Base-by-base conservation (phyloP, 2,797 vertebrate genomes). In the Pantherophis alleghaniensis region DNA sequence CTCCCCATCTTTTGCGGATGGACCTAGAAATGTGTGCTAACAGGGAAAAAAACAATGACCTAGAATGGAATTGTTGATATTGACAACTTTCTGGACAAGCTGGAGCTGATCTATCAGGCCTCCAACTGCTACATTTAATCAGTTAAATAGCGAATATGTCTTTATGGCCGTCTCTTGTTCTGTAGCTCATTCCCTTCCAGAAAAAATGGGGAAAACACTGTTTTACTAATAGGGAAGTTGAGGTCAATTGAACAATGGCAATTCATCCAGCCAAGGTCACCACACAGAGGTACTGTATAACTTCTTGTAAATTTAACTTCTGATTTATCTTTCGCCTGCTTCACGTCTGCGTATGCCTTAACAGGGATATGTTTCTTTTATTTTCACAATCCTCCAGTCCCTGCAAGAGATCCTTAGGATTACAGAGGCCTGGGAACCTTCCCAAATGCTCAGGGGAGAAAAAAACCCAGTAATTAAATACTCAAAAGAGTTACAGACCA, bases 1-100 rank as follows among this genome's bases (percentile, higher is more conserved):
- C 95, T 93, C 37, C 47, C 6, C 9, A 5, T 24, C 37, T 95
- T 96, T 95, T 93, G 92, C 91, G 94, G 90, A 61, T 86, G 60
- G 95, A 94, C 95, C 91, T 90, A 89, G 60, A 56, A 94, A 95
- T 93, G 96, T 88, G 94, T 93, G 92, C 94, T 95, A 94, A 91
- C 91, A 87, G 0, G 11, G 10, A 2, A 9, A 4, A 69, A 20
- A 42, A 5, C 47, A 42, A 42, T 83, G 74, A 83, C 37, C 74
- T 83, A 37, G 9, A 47, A 22, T 79, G 74, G 37, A 79, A 42
- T 79, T 22, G 32, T 20, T 79, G 74, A 42, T 22, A 37, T 11
- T 3, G 32, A 10, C 55, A 56, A 57, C 22, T 37, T 51, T 53
- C 26, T 22, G 18, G 88, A 74, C 79, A 94, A 88, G 94, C 90